Conservation (phyloP, 2,113 vertebrate genomes). For the Sigmodon hispidus region DNA sequence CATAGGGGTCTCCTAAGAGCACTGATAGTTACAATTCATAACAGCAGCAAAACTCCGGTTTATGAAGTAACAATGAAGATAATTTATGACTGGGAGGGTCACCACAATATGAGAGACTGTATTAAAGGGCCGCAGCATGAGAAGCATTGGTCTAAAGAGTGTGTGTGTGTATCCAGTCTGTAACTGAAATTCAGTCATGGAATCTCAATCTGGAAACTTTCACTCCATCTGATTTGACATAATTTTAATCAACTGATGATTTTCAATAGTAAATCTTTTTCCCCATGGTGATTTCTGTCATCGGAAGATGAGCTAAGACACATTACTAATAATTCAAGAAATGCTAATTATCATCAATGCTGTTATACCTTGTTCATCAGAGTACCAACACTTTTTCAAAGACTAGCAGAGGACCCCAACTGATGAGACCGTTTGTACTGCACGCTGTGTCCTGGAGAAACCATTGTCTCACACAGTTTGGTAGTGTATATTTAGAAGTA, state of each 20-base stretch:
- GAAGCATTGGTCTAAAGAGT: background rate
- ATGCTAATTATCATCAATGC: background rate
- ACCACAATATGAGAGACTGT: background rate
- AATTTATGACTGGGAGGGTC: background rate
- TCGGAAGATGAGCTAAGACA: conserved; percentile 6
- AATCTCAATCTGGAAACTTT: background rate
- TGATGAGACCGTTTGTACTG: background rate
- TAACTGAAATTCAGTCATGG: background rate
- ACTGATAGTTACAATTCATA: background rate
- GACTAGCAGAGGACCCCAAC: background rate
- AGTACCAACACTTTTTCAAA: background rate
- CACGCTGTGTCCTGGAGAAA: background rate
- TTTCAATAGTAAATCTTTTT: background rate
- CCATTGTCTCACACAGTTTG: background rate
- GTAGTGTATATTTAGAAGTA: background rate
- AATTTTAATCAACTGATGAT: background rate
- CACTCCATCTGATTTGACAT: background rate
- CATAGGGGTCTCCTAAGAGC: background rate
- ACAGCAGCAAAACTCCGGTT: background rate
- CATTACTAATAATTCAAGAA: conserved; percentile 13
- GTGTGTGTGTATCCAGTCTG: background rate
- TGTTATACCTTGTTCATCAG: background rate
- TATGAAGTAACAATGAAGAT: background rate
- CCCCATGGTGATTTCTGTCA: background rate
- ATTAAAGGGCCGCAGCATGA: background rate